phyloP scores from a whole-genome alignment of 2,797 vertebrate species.

The Sebastes steindachneri region DNA sequence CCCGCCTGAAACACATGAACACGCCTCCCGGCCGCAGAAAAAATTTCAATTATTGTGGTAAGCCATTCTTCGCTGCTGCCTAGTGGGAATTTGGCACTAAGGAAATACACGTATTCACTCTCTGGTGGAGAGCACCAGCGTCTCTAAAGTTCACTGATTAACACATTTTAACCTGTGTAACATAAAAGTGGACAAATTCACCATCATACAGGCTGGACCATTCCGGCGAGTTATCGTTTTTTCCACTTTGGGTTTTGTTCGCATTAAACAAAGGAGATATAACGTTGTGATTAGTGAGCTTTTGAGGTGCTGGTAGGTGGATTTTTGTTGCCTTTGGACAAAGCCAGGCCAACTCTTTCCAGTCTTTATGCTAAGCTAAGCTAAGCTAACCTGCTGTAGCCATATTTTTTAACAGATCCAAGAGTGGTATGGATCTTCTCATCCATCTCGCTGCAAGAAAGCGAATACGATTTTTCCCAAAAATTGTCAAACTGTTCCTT shows the following conservation, averaged over 20 bases:
- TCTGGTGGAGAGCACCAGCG: neutral
- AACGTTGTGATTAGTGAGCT: neutral
- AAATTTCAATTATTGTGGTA: no score
- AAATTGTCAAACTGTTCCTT: neutral
- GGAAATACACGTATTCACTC: neutral
- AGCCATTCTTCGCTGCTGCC: no score
- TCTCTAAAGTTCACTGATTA: neutral
- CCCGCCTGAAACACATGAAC: no score
- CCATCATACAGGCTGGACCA: fast-evolving
- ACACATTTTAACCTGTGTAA: neutral
- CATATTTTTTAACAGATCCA: neutral
- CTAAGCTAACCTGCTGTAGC: neutral
- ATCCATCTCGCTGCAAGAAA: neutral
- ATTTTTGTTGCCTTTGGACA: neutral
- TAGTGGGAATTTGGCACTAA: no score
- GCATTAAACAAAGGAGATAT: neutral
- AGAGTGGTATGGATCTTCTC: neutral
- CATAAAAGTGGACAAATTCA: neutral
- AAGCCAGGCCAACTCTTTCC: neutral
- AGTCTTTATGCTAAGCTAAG: neutral
- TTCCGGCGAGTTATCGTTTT: neutral
- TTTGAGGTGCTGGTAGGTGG: neutral
- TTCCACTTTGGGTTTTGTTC: neutral
- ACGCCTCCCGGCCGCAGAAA: no score
- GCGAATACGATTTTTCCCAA: neutral